Percentiles rank a stretch among this genome's conserved stretches.
Conservation (phyloP, 2,113 vertebrate species). For the Atrichornis clamosus region DNA sequence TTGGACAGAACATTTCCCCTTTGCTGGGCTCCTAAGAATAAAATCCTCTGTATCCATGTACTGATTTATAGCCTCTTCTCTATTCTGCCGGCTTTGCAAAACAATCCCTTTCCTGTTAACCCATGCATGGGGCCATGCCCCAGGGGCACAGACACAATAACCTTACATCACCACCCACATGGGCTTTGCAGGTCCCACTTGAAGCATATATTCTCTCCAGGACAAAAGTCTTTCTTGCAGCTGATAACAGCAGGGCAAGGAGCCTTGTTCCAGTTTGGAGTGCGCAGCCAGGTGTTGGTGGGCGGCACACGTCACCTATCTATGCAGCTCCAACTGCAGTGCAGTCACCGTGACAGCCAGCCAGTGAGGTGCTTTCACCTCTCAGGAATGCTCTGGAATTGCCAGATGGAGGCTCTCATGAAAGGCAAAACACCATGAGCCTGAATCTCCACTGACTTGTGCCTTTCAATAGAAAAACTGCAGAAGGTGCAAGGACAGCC, state of each 20-base stretch:
- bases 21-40: neutral
- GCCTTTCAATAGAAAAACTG: neutral
- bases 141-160: neutral
- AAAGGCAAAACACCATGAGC: neutral
- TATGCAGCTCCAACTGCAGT: neutral
- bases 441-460: neutral
- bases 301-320: neutral
- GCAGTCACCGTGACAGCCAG: neutral
- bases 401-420: neutral
- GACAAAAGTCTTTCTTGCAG: neutral
- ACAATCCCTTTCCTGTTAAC: neutral
- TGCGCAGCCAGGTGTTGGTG: neutral
- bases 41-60: neutral
- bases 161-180: neutral
- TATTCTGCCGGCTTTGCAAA: slow-evolving; percentile 1
- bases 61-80: neutral
- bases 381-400: slow-evolving; percentile 28
- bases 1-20: neutral
- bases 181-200: neutral
- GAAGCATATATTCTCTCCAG: neutral
- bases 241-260: neutral
- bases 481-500: neutral
- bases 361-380: slow-evolving; percentile 21
- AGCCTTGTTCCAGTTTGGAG: neutral
- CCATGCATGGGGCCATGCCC: neutral